phyloP scores from a whole-genome alignment of 2,113 vertebrate species.

The Ifrita kowaldi region DNA sequence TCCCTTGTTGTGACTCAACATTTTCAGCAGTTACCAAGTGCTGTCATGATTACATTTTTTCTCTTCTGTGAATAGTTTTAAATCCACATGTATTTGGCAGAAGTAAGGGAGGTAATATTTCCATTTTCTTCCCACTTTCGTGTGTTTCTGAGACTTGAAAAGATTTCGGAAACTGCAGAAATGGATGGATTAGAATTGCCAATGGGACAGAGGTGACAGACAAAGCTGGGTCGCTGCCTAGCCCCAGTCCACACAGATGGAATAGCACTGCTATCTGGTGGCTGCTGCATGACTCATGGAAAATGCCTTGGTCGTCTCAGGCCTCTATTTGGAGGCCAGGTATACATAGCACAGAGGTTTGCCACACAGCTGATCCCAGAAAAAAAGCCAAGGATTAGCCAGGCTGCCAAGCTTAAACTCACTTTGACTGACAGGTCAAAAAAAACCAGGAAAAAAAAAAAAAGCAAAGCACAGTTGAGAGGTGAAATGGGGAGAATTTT shows the following conservation, averaged over 20 bases:
- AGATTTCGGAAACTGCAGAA: not conserved
- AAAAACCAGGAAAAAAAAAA: not conserved
- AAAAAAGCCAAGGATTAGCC: conserved; percentile 32
- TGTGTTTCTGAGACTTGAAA: not conserved
- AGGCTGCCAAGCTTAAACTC: not conserved
- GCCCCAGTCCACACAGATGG: not conserved
- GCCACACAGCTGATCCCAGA: not conserved
- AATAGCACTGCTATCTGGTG: conserved; percentile 62
- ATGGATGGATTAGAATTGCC: not conserved
- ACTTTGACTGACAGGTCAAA: not conserved
- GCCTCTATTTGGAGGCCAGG: conserved; percentile 28
- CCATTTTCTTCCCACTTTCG: not conserved
- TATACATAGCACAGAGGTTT: conserved; percentile 27
- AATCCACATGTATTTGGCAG: not conserved
- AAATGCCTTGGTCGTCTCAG: conserved; percentile 26
- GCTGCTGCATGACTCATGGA: conserved; percentile 57
- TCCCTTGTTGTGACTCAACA: conserved; percentile 1
- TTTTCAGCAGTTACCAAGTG: not conserved
- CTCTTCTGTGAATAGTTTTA: not conserved
- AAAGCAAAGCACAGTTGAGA: not conserved
- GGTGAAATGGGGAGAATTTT: not conserved
- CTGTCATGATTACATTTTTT: not conserved
- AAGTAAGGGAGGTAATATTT: not conserved
- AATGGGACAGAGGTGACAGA: not conserved
- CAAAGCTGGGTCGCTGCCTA: not conserved